Evolutionary conservation across 2,888 invertebrate genomes (phyloP).

Genomic region (Meiosimyza platycephala): DNA sequence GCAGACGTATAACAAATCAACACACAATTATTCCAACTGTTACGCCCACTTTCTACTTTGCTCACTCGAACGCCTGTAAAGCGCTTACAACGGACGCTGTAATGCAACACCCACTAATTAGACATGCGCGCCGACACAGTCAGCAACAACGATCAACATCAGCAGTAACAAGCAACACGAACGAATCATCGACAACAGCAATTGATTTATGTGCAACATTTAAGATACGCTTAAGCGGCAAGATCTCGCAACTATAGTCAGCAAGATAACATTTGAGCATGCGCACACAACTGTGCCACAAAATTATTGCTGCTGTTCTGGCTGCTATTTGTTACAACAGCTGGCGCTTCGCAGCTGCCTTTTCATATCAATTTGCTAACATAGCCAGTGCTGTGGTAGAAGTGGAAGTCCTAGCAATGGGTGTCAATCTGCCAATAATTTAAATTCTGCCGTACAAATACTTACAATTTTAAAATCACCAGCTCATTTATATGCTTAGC

Average conservation of each 20-base stretch:
- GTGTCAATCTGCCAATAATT: slow-evolving; percentile 14
- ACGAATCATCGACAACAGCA: slow-evolving; percentile 12
- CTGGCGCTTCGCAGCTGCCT: background rate
- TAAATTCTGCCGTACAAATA: background rate
- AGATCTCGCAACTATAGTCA: background rate
- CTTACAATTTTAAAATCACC: no score
- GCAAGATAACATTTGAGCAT: background rate
- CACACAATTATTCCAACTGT: slow-evolving; percentile 25
- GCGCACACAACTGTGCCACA: background rate
- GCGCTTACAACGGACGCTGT: slow-evolving; percentile 25
- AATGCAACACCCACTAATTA: slow-evolving; percentile 49
- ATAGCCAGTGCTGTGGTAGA: background rate
- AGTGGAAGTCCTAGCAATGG: slow-evolving; percentile 8
- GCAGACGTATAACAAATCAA: slow-evolving; percentile 24
- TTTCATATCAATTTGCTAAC: no score
- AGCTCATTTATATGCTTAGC: slow-evolving; percentile 3
- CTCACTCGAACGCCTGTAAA: background rate
- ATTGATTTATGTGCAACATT: slow-evolving; percentile 25
- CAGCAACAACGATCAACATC: slow-evolving; percentile 7
- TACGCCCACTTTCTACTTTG: slow-evolving; percentile 9
- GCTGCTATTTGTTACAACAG: no score
- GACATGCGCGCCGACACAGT: slow-evolving; percentile 42
- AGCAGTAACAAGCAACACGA: slow-evolving; percentile 9
- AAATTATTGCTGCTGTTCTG: background rate
- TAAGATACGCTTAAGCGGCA: slow-evolving; percentile 17